Evolutionary conservation across 1,140 invertebrate genomes (phyloP).

Genomic region (Nephila pilipes): DNA sequence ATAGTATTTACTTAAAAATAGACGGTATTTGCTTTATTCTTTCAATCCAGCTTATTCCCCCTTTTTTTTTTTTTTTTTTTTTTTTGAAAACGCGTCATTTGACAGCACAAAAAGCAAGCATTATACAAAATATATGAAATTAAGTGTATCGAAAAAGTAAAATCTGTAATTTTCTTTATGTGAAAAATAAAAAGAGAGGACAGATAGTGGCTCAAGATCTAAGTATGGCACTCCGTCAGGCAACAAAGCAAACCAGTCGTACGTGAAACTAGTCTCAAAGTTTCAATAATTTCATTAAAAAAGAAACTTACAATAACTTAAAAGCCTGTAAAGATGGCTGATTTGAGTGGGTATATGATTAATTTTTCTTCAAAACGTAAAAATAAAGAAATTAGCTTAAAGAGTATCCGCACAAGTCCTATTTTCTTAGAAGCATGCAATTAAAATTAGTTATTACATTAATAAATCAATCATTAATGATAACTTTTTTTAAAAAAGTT

Average conservation of each 20-base stretch:
- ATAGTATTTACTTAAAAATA: too few relatives aligned
- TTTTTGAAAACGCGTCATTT: background rate
- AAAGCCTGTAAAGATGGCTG: background rate
- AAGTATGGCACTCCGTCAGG: background rate
- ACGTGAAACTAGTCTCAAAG: background rate
- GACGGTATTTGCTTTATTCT: too few relatives aligned
- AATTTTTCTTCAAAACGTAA: background rate
- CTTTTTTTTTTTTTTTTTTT: background rate
- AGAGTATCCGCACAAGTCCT: background rate
- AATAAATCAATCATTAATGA: background rate
- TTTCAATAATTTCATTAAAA: background rate
- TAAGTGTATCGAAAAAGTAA: background rate
- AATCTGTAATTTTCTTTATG: background rate
- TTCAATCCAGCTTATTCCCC: too few relatives aligned
- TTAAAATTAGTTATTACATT: background rate
- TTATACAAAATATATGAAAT: background rate
- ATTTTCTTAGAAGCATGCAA: background rate
- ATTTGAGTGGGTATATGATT: background rate
- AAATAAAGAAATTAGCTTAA: background rate
- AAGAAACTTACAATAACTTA: background rate
- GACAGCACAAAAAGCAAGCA: background rate
- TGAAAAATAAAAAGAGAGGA: background rate
- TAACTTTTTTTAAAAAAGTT: too few relatives aligned
- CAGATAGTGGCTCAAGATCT: background rate
- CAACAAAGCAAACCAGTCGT: background rate